Percentiles rank a stretch among this genome's conserved stretches.
These are phyloP conservation scores for Cataglyphis albicans DNA, from an alignment of 2,888 invertebrate genomes.

Conservation along the genomic window DNA sequence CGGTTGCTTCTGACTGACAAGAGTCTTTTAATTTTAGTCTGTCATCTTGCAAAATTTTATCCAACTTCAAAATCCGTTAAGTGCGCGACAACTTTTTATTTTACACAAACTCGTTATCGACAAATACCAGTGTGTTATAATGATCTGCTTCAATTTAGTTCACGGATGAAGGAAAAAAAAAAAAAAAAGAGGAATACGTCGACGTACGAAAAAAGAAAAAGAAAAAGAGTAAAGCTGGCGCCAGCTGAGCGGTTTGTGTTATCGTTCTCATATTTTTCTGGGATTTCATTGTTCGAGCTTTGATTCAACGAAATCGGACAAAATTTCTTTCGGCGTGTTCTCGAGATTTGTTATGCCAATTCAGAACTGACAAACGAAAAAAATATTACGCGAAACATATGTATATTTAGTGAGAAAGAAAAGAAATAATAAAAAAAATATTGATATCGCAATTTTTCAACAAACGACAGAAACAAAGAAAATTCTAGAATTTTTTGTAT, in stretches of 20 bases:
- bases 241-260: not conserved
- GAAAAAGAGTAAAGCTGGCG: too few relatives aligned
- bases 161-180: not conserved
- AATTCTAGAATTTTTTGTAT: not conserved
- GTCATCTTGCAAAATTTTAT: conserved; percentile 55
- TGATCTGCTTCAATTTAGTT: conserved; percentile 49
- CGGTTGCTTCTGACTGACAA: not conserved
- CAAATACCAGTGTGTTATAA: conserved; percentile 59
- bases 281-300: conserved; percentile 17
- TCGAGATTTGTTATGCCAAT: conserved; percentile 30
- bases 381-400: conserved; percentile 27
- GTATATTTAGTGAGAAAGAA: conserved; percentile 25
- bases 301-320: conserved; percentile 1
- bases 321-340: conserved; percentile 17
- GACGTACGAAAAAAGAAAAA: not conserved
- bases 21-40: conserved; percentile 2
- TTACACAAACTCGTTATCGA: conserved; percentile 69
- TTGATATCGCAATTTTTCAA: not conserved
- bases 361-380: conserved; percentile 21
- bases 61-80: conserved; percentile 56
- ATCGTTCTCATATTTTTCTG: conserved; percentile 20
- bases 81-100: conserved; percentile 52
- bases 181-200: not conserved
- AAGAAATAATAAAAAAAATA: not conserved
- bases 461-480: not conserved